Evolutionary conservation across 2,113 vertebrate species (phyloP).

Genomic region (Pan paniscus): DNA sequence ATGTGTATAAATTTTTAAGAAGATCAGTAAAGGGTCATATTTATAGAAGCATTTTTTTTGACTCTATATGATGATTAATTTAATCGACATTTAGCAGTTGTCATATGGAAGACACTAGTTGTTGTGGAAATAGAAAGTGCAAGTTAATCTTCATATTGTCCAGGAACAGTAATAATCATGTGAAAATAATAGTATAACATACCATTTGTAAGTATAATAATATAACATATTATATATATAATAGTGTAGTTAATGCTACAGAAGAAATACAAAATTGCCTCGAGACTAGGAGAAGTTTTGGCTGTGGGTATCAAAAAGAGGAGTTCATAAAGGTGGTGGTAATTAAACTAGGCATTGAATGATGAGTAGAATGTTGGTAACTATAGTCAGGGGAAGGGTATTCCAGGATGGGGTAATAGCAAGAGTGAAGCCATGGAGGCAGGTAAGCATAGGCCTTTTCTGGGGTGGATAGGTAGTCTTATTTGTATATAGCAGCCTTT

Average conservation of each 20-base stretch:
- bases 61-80: not conserved
- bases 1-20: not conserved
- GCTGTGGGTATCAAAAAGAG: not conserved
- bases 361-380: not conserved
- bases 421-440: not conserved
- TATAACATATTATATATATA: not conserved
- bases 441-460: not conserved
- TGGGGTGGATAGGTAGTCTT: not conserved
- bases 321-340: not conserved
- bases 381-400: not conserved
- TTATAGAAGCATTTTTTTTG: not conserved
- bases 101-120: not conserved
- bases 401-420: not conserved
- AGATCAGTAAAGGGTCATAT: not conserved
- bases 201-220: not conserved
- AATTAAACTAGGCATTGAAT: not conserved
- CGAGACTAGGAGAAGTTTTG: not conserved
- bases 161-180: not conserved
- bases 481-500: not conserved
- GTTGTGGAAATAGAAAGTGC: not conserved
- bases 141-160: conserved; percentile 30
- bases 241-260: not conserved
- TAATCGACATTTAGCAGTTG: not conserved
- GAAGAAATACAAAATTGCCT: not conserved
- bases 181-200: not conserved